Conservation (phyloP, 37 sponge, comb jelly and placozoan species). For the Ianthella basta region DNA sequence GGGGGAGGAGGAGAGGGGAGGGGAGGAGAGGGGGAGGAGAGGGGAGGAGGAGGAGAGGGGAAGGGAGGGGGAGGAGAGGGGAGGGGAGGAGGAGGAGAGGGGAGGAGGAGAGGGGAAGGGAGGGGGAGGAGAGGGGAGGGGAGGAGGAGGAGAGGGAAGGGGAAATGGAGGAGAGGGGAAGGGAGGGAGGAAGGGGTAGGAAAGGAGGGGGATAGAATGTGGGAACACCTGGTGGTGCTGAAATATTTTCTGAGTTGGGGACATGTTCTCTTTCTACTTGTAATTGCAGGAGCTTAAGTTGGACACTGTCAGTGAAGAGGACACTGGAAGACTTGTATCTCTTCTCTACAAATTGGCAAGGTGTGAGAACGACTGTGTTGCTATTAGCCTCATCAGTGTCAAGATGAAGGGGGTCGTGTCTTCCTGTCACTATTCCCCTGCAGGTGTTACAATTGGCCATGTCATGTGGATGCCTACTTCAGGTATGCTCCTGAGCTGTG, state of each 20-base stretch:
- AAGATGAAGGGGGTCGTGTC: too few relatives aligned
- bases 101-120: too few relatives aligned
- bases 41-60: not conserved
- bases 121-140: too few relatives aligned
- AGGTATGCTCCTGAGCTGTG: not conserved
- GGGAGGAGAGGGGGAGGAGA: too few relatives aligned
- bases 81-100: not conserved
- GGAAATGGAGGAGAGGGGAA: not conserved
- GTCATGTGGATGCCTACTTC: constrained; percentile 17
- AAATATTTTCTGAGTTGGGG: too few relatives aligned
- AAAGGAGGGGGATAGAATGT: not conserved
- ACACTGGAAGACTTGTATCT: not conserved
- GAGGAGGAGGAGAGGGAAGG: not conserved
- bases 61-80: constrained; percentile 26
- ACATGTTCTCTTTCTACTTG: not conserved
- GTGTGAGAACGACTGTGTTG: not conserved
- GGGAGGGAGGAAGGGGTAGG: not conserved
- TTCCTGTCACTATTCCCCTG: too few relatives aligned
- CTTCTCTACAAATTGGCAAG: not conserved
- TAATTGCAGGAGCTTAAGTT: constrained; percentile 4
- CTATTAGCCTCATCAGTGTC: too few relatives aligned
- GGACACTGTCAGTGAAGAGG: not conserved
- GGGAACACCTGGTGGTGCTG: too few relatives aligned
- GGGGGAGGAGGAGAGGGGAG: not conserved
- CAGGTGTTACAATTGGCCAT: constrained; percentile 12